Evolutionary conservation across 2,888 invertebrate species (phyloP), one percentile per base, ranked within the genome.

Genomic region (Drosophila incognita): DNA sequence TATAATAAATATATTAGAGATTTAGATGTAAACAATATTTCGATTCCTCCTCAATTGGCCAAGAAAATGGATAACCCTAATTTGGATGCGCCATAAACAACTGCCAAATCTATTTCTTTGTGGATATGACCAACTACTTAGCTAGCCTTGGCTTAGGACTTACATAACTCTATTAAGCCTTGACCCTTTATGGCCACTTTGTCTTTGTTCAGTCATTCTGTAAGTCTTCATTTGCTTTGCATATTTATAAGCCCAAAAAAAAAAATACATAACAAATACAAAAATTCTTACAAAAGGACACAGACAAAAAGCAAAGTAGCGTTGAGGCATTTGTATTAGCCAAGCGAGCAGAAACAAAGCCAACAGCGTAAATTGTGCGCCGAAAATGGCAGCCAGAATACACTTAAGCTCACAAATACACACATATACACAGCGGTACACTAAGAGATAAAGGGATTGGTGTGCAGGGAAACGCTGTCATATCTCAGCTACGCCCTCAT

Each of bases 401-500:
- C 74, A 73, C 75, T 73, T 73, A 80, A 74, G 71, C 74, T 33
- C 52, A 73, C 46, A 67, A 53, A 62, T 35, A 74, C 42, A 69
- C 64, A 60, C 18, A 53, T 31, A 70, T 48, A 69, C 57, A 54
- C 52, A 74, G 46, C 31, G 2, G 7, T 36, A 56, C 27, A 66
- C 53, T 31, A 24, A 65, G 6, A 40, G 24, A 59, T 46, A 57
- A 24, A 33, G 46, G 40, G 24, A 24, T 35, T 51, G 33, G 18
- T 27, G 27, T 27, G 58, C 24, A 38, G 52, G 53, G 36, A 46
- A 49, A 40, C 61, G 49, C 68, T 74, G 74, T 78, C 80, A 75
- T 78, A 85, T 81, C 69, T 76, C 69, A 83, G 80, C 80, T 74
- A 85, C 87, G 85, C 87, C 87, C 87, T 88, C 87, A 88, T 87